Evolutionary conservation across 2,113 vertebrate genomes (phyloP).

Genomic region (Octodon degus): DNA sequence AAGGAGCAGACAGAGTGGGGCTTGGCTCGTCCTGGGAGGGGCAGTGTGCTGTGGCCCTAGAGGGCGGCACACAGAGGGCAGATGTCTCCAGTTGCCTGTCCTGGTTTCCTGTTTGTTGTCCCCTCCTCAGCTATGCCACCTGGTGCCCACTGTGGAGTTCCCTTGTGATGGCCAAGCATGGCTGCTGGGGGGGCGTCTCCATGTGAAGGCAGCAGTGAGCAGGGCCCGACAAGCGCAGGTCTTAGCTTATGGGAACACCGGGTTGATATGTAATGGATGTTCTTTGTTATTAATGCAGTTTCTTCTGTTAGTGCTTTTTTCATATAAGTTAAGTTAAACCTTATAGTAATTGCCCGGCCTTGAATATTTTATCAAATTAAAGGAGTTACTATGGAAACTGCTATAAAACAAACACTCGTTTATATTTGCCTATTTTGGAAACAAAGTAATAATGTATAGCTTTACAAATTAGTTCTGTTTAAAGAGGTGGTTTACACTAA

Average conservation of each 20-base stretch:
- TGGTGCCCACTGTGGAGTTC: background rate
- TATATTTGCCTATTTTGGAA: constrained; percentile 50
- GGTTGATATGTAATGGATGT: background rate
- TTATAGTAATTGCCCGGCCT: background rate
- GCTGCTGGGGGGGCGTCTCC: background rate
- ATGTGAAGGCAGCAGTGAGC: background rate
- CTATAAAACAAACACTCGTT: constrained; percentile 17
- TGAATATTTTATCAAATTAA: constrained; percentile 59
- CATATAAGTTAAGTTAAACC: background rate
- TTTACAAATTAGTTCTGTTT: constrained; percentile 62
- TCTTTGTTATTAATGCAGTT: constrained; percentile 27
- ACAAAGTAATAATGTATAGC: constrained; percentile 29
- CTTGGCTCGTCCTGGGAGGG: background rate
- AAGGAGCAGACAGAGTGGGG: background rate
- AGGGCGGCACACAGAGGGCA: background rate
- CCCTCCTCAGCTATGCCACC: background rate
- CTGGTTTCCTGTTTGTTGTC: background rate
- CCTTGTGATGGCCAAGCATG: background rate
- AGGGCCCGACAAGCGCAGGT: background rate
- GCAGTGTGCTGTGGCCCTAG: background rate
- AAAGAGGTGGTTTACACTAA: constrained; percentile 61
- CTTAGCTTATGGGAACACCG: background rate
- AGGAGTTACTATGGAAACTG: constrained; percentile 1
- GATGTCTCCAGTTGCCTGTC: background rate
- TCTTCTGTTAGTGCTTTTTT: background rate